Percentiles rank a stretch among this genome's conserved stretches.
Evolutionary conservation across 2,113 vertebrate genomes (phyloP).

Genomic region (Embiotoca jacksoni): DNA sequence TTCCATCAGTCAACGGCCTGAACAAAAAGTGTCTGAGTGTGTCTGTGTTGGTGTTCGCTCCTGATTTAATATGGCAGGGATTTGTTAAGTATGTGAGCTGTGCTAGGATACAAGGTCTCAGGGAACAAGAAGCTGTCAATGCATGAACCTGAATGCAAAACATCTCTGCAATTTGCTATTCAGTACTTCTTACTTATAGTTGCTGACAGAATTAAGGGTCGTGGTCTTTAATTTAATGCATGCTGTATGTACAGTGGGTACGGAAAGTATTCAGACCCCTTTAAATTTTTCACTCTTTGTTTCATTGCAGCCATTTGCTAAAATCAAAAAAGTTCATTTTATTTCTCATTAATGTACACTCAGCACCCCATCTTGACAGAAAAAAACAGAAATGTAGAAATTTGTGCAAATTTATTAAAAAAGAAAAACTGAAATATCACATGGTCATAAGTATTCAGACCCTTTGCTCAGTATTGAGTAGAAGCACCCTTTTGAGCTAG

Average conservation of each 20-base stretch:
- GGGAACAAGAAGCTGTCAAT: not conserved
- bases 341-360: too few relatives aligned
- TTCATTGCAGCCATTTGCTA: too few relatives aligned
- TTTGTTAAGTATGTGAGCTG: conserved; percentile 13
- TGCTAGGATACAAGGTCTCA: not conserved
- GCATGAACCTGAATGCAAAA: not conserved
- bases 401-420: too few relatives aligned
- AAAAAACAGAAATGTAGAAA: too few relatives aligned
- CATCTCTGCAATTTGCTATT: not conserved
- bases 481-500: too few relatives aligned
- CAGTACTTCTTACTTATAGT: not conserved
- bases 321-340: too few relatives aligned
- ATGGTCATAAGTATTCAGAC: too few relatives aligned
- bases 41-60: not conserved
- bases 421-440: too few relatives aligned
- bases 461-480: too few relatives aligned
- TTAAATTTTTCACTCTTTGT: too few relatives aligned
- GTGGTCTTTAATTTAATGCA: conserved; percentile 19
- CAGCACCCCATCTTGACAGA: too few relatives aligned
- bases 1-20: not conserved
- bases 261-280: too few relatives aligned
- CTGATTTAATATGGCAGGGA: conserved; percentile 18
- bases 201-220: conserved; percentile 13
- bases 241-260: not conserved
- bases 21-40: conserved; percentile 25